These are phyloP conservation scores for Encarsia formosa DNA, from an alignment of 2,888 invertebrate genomes.

Conservation along the genomic window DNA sequence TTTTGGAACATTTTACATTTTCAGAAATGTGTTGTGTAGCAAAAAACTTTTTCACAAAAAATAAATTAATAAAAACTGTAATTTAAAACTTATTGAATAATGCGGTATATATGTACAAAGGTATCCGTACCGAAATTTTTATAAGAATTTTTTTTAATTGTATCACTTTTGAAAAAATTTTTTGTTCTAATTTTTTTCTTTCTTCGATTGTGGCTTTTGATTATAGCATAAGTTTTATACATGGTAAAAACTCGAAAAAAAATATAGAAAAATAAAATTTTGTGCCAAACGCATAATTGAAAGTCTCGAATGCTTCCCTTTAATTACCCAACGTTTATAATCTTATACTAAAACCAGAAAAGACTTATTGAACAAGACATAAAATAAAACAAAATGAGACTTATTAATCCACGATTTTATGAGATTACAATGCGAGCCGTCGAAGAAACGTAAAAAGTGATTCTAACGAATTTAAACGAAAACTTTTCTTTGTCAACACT, in stretches of 20 bases:
- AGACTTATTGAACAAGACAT: too few species aligned
- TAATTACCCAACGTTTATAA: constrained; percentile 4
- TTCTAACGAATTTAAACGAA: constrained; percentile 26
- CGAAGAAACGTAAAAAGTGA: constrained; percentile 21
- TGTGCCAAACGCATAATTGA: constrained; percentile 26
- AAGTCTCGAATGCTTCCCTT: constrained; percentile 16
- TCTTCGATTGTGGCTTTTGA: constrained; percentile 13
- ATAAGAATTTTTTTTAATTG: constrained; percentile 20
- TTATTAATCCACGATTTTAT: constrained; percentile 8
- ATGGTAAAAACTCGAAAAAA: constrained; percentile 9
- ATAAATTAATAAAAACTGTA: not conserved
- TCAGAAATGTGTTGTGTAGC: too few species aligned
- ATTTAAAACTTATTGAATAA: too few species aligned
- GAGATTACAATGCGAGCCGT: constrained; percentile 10
- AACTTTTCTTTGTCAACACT: constrained; percentile 26
- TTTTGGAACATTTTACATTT: constrained; percentile 19
- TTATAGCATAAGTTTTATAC: constrained; percentile 5
- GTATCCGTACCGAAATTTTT: constrained; percentile 24
- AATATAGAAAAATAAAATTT: constrained; percentile 8
- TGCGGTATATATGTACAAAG: constrained; percentile 27
- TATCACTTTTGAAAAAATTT: constrained; percentile 1
- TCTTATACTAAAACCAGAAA: constrained; percentile 5
- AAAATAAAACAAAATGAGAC: constrained; percentile 7
- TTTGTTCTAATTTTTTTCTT: constrained; percentile 2
- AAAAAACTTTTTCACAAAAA: constrained; percentile 15